Conservation (phyloP, 1,140 invertebrate genomes). For the Chrysoperla carnea region DNA sequence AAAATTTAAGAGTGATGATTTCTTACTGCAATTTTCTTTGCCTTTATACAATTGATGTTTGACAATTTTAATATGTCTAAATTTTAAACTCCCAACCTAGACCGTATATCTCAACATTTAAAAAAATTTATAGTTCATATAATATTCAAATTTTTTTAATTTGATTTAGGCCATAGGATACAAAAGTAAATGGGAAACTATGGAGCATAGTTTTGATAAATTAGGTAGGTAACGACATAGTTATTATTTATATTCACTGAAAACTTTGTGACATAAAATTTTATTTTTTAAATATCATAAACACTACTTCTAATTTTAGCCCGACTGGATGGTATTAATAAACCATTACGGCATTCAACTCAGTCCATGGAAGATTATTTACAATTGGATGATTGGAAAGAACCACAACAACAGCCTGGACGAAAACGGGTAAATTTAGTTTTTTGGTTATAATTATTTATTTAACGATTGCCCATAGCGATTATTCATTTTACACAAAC, state of each 20-base stretch:
- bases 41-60: too few relatives aligned
- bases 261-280: neutral
- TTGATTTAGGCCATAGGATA: constrained; percentile 19
- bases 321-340: constrained; percentile 66
- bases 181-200: constrained; percentile 44
- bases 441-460: too few relatives aligned
- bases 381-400: constrained; percentile 62
- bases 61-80: too few relatives aligned
- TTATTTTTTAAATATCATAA: constrained; percentile 4
- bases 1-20: too few relatives aligned
- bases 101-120: neutral
- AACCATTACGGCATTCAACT: constrained; percentile 30
- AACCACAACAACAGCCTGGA: constrained; percentile 35
- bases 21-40: too few relatives aligned
- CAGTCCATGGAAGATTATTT: constrained; percentile 77
- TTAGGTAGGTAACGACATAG: constrained; percentile 31
- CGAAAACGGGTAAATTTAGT: constrained; percentile 64
- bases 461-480: too few relatives aligned
- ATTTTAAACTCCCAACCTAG: neutral
- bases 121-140: neutral
- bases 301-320: constrained; percentile 41
- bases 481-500: too few relatives aligned
- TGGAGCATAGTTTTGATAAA: constrained; percentile 40
- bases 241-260: neutral
- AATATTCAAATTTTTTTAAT: too few relatives aligned